phyloP scores from a whole-genome alignment of 1,140 invertebrate species.

The Phthorimaea operculella region DNA sequence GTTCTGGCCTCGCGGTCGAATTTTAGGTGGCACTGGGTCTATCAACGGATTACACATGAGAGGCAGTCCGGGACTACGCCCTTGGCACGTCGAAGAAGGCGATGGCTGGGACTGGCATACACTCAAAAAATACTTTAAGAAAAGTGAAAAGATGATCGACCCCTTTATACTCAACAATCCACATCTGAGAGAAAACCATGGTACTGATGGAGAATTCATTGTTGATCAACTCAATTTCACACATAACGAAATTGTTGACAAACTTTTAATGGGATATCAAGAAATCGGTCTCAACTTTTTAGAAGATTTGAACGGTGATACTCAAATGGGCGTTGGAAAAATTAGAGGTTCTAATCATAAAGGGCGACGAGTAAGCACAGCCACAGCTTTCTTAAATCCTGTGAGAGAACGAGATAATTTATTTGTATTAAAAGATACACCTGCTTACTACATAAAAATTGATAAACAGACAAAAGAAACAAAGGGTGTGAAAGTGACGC shows the following conservation, averaged over 20 bases:
- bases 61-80: conserved; percentile 76
- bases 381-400: conserved; percentile 71
- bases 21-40: conserved; percentile 73
- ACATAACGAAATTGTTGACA: conserved; percentile 34
- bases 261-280: conserved; percentile 52
- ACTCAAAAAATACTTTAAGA: conserved; percentile 75
- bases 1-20: conserved; percentile 69
- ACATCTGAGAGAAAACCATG: conserved; percentile 40
- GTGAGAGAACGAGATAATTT: conserved; percentile 74
- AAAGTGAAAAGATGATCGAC: conserved; percentile 58
- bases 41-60: conserved; percentile 75
- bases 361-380: conserved; percentile 74
- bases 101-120: conserved; percentile 75
- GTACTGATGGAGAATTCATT: conserved; percentile 46
- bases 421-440: conserved; percentile 68
- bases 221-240: conserved; percentile 51
- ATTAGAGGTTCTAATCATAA: conserved; percentile 54
- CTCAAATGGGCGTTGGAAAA: conserved; percentile 62
- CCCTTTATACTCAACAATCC: conserved; percentile 41
- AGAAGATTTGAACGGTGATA: conserved; percentile 60
- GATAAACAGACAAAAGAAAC: conserved; percentile 22
- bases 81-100: conserved; percentile 69
- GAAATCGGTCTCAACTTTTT: conserved; percentile 50
- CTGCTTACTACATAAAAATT: conserved; percentile 36
- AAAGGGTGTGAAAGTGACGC: conserved; percentile 32